A percentile compares a stretch with the other conserved stretches of the same genome.
These are phyloP conservation scores for Geotrupes spiniger DNA, from an alignment of 2,888 invertebrate species.

Conservation along the genomic window DNA sequence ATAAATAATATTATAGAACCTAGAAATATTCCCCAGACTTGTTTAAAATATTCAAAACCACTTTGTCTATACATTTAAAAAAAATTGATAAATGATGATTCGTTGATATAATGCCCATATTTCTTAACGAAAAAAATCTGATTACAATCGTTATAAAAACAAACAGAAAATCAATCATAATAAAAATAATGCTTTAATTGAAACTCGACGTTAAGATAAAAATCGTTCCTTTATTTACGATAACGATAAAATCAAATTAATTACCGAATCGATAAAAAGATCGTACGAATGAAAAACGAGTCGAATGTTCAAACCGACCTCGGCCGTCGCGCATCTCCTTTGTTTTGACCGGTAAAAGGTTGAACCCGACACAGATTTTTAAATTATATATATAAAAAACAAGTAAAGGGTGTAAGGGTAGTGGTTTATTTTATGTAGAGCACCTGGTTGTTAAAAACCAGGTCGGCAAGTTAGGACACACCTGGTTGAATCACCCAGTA, in stretches of 20 bases:
- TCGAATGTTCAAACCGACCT: neutral
- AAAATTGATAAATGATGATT: no score
- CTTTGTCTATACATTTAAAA: no score
- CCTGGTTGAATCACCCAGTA: conserved; percentile 36
- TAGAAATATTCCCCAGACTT: no score
- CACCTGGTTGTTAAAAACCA: conserved; percentile 47
- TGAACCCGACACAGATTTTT: conserved; percentile 36
- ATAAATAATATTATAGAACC: no score
- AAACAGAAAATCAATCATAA: no score
- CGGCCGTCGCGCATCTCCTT: conserved; percentile 28
- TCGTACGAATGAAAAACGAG: neutral
- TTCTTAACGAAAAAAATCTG: no score
- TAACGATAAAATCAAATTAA: conserved; percentile 16
- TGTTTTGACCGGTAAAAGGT: conserved; percentile 38
- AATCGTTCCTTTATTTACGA: neutral
- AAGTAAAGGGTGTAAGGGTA: conserved; percentile 36
- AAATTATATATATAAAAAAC: conserved; percentile 36
- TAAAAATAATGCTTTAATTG: no score
- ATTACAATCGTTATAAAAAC: no score
- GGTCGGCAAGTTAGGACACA: conserved; percentile 46
- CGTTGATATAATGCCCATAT: no score
- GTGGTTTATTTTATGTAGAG: conserved; percentile 47
- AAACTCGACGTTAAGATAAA: no score
- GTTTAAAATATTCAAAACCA: no score
- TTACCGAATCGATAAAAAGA: conserved; percentile 4